phyloP scores from a whole-genome alignment of 2,113 vertebrate genomes.

The Poeciliopsis retropinna region DNA sequence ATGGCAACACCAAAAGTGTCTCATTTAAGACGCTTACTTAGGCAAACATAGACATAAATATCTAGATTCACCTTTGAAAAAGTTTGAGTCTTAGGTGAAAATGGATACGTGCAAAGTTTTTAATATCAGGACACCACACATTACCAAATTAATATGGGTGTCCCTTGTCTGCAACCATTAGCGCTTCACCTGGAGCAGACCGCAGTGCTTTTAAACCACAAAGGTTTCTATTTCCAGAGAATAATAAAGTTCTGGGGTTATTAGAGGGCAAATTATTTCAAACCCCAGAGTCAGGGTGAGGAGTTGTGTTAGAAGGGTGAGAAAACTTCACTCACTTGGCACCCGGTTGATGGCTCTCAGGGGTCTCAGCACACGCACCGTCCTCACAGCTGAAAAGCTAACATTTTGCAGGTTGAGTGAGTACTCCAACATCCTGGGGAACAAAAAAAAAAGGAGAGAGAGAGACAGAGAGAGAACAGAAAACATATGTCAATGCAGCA shows the following conservation, averaged over 20 bases:
- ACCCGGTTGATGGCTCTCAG: conserved; percentile 98
- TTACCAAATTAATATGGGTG: too few relatives aligned
- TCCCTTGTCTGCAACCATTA: not conserved
- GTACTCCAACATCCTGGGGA: conserved; percentile 95
- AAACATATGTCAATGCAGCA: conserved; percentile 1
- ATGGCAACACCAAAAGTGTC: too few relatives aligned
- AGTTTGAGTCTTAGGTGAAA: not conserved
- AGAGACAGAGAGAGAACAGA: conserved; percentile 6
- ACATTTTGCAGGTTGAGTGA: conserved; percentile 97
- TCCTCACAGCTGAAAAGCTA: conserved; percentile 96
- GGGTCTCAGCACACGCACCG: conserved; percentile 93
- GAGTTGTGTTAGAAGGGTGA: not conserved
- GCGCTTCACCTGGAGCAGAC: not conserved
- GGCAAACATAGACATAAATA: not conserved
- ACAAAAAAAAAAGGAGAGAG: not conserved
- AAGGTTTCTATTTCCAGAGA: not conserved
- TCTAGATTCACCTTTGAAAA: not conserved
- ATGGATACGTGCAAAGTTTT: not conserved
- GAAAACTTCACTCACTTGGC: conserved; percentile 76
- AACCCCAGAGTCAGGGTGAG: conserved; percentile 3
- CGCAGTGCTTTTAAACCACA: not conserved
- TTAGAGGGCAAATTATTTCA: conserved; percentile 10
- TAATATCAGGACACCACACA: not conserved
- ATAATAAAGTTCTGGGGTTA: not conserved
- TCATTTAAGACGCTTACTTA: not conserved